Percentiles rank a stretch among this genome's conserved stretches.
These are phyloP conservation scores for Rhyacophila brunnea DNA, from an alignment of 1,140 invertebrate genomes.

Conservation along the genomic window DNA sequence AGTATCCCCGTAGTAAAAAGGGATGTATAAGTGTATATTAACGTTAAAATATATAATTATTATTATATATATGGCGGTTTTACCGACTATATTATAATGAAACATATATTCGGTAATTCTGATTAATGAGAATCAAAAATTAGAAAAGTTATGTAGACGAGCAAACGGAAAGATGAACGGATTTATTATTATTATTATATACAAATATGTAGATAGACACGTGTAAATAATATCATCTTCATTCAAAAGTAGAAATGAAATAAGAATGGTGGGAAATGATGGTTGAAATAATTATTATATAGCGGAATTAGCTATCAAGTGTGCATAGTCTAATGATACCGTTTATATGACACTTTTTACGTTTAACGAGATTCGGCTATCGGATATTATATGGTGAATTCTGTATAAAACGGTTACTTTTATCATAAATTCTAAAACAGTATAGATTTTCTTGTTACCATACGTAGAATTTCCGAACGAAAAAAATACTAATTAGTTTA, in stretches of 20 bases:
- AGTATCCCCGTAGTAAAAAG: slow-evolving; percentile 30
- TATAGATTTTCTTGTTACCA: too few relatives aligned
- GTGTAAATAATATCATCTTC: slow-evolving; percentile 22
- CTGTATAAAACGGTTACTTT: too few relatives aligned
- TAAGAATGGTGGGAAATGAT: slow-evolving; percentile 5
- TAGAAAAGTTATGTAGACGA: slow-evolving; percentile 13
- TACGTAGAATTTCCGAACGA: too few relatives aligned
- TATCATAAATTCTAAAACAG: too few relatives aligned
- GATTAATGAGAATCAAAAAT: slow-evolving; percentile 12
- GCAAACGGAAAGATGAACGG: slow-evolving; percentile 9
- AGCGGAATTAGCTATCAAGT: slow-evolving; percentile 12
- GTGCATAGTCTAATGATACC: slow-evolving; percentile 5
- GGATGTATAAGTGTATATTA: slow-evolving; percentile 30
- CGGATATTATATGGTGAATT: too few relatives aligned
- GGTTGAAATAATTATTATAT: not conserved
- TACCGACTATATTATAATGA: slow-evolving; percentile 1
- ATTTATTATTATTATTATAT: slow-evolving; percentile 13
- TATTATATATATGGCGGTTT: not conserved
- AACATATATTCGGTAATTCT: slow-evolving; percentile 2
- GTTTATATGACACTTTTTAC: not conserved
- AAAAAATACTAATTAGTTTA: too few relatives aligned
- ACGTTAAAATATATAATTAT: slow-evolving; percentile 12
- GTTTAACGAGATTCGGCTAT: not conserved
- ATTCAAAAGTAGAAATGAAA: slow-evolving; percentile 1
- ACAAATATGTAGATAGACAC: slow-evolving; percentile 25